A percentile compares a stretch with the other conserved stretches of the same genome.
Evolutionary conservation across 2,888 invertebrate genomes (phyloP).

Genomic region (Onchidella celtica): DNA sequence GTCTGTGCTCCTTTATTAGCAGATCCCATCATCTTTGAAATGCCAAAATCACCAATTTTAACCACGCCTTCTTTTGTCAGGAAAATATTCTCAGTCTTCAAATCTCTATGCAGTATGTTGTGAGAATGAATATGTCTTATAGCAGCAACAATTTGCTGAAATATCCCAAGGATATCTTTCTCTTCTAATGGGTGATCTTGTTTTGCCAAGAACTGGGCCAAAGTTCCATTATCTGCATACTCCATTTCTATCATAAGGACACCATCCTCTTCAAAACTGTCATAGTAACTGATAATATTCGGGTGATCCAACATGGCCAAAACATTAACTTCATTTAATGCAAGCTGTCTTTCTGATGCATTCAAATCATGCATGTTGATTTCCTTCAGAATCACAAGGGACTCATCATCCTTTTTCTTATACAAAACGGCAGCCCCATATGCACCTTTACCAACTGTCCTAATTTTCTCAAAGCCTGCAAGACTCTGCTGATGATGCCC

Average conservation of each 20-base stretch:
- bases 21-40: conserved; percentile 87
- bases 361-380: conserved; percentile 86
- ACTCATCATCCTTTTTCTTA: conserved; percentile 84
- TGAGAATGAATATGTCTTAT: conserved; percentile 87
- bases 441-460: conserved; percentile 86
- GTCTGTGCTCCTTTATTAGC: conserved; percentile 85
- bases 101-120: conserved; percentile 85
- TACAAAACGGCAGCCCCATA: conserved; percentile 88
- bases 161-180: conserved; percentile 84
- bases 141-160: conserved; percentile 86
- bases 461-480: conserved; percentile 83
- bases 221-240: conserved; percentile 86
- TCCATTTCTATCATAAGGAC: conserved; percentile 89
- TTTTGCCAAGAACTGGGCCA: conserved; percentile 84
- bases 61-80: conserved; percentile 85
- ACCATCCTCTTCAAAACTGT: conserved; percentile 87
- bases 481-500: conserved; percentile 75
- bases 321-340: conserved; percentile 85
- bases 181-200: conserved; percentile 82
- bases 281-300: conserved; percentile 87
- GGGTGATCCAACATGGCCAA: conserved; percentile 87
- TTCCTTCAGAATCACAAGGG: conserved; percentile 87
- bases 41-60: conserved; percentile 88
- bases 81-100: conserved; percentile 89
- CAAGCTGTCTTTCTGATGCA: conserved; percentile 85